phyloP scores from a whole-genome alignment of 2,888 invertebrate species.

The Prosapia bicincta region DNA sequence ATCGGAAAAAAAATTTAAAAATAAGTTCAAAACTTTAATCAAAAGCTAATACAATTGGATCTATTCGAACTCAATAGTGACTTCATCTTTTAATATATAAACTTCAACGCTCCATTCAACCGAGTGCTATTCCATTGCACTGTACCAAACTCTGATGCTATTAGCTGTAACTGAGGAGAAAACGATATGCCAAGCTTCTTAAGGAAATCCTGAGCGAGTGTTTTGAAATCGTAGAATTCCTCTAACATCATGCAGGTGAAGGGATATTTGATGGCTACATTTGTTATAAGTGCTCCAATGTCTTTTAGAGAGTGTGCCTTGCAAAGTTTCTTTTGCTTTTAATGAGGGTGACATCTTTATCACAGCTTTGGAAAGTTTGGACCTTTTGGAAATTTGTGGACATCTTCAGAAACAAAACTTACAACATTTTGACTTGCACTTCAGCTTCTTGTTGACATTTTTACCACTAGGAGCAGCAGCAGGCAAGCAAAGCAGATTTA shows the following conservation, averaged over 20 bases:
- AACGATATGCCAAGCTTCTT: neutral
- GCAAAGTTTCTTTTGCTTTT: neutral
- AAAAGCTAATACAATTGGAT: no score
- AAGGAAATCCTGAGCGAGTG: neutral
- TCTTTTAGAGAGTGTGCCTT: neutral
- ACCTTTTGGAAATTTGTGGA: neutral
- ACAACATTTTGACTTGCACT: no score
- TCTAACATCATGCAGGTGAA: neutral
- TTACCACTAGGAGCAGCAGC: no score
- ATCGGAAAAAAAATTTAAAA: no score
- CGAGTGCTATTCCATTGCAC: neutral
- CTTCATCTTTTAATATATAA: neutral
- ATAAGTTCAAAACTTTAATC: no score
- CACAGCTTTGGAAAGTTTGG: neutral
- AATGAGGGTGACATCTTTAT: neutral
- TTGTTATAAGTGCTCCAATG: neutral
- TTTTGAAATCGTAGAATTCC: neutral
- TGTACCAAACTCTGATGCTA: neutral
- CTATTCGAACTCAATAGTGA: neutral
- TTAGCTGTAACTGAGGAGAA: neutral
- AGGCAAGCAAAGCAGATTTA: no score
- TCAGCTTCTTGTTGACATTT: no score
- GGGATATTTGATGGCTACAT: neutral
- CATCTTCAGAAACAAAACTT: neutral
- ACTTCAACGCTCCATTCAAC: neutral